Base-by-base conservation (phyloP, 2,113 vertebrate genomes). In the Hipposideros armiger region DNA sequence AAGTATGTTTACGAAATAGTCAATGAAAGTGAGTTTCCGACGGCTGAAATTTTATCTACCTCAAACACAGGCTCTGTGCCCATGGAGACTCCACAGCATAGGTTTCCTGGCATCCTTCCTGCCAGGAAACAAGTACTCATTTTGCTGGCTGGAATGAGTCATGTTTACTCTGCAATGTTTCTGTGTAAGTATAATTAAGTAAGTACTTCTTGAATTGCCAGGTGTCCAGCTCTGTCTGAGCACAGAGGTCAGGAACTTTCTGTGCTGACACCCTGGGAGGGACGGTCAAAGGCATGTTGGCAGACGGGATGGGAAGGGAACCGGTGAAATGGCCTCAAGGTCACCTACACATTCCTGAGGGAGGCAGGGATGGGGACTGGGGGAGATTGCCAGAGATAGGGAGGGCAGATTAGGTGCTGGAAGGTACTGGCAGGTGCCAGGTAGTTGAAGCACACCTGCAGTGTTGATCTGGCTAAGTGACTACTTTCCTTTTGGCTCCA, bases 31-130 rank as follows among this genome's bases (percentile, higher is more conserved):
- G 66, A 90, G 32, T 42, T 95, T 90, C 86, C 7, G 2, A 58
- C 0, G 0, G 58, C 0, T 91, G 89, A 93, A 95, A 97, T 93
- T 42, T 96, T 60, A 83, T 80, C 95, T 64, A 17, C 77, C 93
- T 95, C 64, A 24, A 90, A 84, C 30, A 50, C 64, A 15, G 66
- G 78, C 11, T 89, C 58, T 5, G 36, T 36, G 91, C 52, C 85
- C 83, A 87, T 56, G 50, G 91, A 94, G 73, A 83, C 40, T 89
- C 82, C 78, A n/a, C 4, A 56, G 83, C 92, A 70, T 8, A 64
- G 82, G 58, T 64, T 87, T 97, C 74, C 54, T 97, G 93, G 95
- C 91, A 72, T 47, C 52, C 26, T 87, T 96, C 90, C 97, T 83
- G 58, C 36, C 62, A 54, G 52, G 58, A 97, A 94, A 91, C 95